Evolutionary conservation across 1,140 invertebrate genomes (phyloP), one percentile per base, ranked within the genome.

Genomic region (Melipona quadrifasciata): DNA sequence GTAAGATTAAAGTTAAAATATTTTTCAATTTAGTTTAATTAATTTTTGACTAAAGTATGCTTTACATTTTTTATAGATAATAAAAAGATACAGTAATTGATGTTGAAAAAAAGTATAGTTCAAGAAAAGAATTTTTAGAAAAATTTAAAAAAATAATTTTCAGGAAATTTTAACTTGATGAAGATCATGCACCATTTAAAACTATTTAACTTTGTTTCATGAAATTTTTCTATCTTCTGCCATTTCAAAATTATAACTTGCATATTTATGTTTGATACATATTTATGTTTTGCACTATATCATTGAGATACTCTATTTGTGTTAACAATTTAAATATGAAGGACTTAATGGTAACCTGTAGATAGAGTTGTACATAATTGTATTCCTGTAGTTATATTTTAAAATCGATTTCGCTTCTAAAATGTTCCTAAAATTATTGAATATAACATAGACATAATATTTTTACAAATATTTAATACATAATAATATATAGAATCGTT

Each of bases 381-480:
- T 67, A 67, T 34, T 34, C 17, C 31, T 67, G 65, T 70, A 68
- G 67, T 55, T 83, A 71, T 34, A 76, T 57, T 73, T 39, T 68
- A 27, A 24, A 58, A 24, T 80, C 27, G 34, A 70, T 64, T 79
- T n/a, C 61, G 39, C 19, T 61, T 55, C 39, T 85, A 75, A 68
- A 85, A 24, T 58, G 64, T 74, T 47, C 2, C 31, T 31, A 31
- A 31, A 76, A 80, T 87, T 80, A 85, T 55, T 71, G 53, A 47
- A 72, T 80, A 79, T 34, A 58, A 70, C 76, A 47, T 31, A 4
- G 72, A 72, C 53, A 57, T 73, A 83, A 74, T 87, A 73, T 84
- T n/a, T 88, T 90, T 90, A 90, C 89, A 90, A 90, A 70, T 82
- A 39, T 82, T 88, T 78, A 79, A 78, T 85, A 90, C 85, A 83